Conservation (phyloP, 2,888 invertebrate genomes). For the Cecidostiba fungosa region DNA sequence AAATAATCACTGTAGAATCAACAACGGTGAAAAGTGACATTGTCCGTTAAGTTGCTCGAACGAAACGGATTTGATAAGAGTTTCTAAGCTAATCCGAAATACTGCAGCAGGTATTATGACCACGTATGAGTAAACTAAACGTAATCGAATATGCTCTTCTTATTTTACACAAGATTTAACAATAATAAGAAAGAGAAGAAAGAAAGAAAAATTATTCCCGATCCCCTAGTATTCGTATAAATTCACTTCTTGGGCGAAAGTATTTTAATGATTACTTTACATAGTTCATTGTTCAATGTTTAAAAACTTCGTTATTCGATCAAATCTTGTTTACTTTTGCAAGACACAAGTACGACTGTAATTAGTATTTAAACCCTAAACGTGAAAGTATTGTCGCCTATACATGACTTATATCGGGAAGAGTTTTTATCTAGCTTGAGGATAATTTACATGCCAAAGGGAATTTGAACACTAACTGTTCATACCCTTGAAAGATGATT, state of each 20-base stretch:
- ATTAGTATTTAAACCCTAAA: conserved; percentile 57
- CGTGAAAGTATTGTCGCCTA: conserved; percentile 61
- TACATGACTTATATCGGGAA: conserved; percentile 62
- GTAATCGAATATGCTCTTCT: conserved; percentile 70
- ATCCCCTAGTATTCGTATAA: conserved; percentile 45
- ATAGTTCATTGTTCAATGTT: conserved; percentile 40
- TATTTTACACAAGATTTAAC: conserved; percentile 70
- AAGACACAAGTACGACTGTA: conserved; percentile 53
- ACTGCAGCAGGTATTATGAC: conserved; percentile 80
- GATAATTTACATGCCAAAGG: conserved; percentile 55
- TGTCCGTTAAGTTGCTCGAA: conserved; percentile 41
- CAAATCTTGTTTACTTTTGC: conserved; percentile 46
- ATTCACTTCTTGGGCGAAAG: conserved; percentile 54
- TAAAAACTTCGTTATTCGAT: conserved; percentile 54
- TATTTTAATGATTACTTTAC: conserved; percentile 49
- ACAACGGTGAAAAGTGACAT: conserved; percentile 57
- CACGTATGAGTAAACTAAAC: conserved; percentile 75
- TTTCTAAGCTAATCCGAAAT: conserved; percentile 79
- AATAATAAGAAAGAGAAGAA: conserved; percentile 68
- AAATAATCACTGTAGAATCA: conserved; percentile 54
- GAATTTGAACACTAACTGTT: conserved; percentile 42
- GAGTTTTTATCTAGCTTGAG: conserved; percentile 56
- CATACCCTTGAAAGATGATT: conserved; percentile 36
- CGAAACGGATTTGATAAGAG: conserved; percentile 63
- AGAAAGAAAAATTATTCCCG: conserved; percentile 63